Conservation (phyloP, 2,113 vertebrate genomes). For the Anseranas semipalmata region DNA sequence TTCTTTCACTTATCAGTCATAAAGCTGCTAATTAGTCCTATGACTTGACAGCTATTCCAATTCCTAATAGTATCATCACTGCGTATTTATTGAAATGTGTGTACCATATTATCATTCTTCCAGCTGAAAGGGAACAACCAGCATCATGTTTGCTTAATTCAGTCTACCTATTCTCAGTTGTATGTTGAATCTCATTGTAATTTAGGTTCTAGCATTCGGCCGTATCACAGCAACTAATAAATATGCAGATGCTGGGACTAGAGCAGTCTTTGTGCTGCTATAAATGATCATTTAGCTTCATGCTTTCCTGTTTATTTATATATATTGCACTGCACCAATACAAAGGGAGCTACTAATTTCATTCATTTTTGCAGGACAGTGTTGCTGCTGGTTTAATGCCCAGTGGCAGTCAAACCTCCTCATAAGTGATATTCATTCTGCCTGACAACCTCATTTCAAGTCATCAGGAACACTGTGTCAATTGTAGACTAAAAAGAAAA, state of each 20-base stretch:
- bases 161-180: neutral
- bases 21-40: slow-evolving; percentile 6
- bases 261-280: neutral
- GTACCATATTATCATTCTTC: neutral
- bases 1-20: slow-evolving; percentile 27
- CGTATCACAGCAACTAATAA: neutral
- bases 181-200: neutral
- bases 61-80: neutral
- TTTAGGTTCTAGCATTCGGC: neutral
- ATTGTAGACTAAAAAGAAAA: neutral
- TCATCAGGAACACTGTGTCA: neutral
- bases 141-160: neutral
- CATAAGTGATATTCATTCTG: neutral
- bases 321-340: neutral
- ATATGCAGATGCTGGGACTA: neutral
- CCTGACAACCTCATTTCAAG: neutral
- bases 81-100: neutral
- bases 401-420: neutral
- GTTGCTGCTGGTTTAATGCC: neutral
- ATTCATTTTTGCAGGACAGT: neutral
- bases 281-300: neutral
- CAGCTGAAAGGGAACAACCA: neutral
- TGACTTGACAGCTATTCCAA: neutral
- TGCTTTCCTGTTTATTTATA: neutral
- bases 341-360: neutral